Conservation (phyloP, 2,113 vertebrate species). For the Haliaeetus leucogaster region DNA sequence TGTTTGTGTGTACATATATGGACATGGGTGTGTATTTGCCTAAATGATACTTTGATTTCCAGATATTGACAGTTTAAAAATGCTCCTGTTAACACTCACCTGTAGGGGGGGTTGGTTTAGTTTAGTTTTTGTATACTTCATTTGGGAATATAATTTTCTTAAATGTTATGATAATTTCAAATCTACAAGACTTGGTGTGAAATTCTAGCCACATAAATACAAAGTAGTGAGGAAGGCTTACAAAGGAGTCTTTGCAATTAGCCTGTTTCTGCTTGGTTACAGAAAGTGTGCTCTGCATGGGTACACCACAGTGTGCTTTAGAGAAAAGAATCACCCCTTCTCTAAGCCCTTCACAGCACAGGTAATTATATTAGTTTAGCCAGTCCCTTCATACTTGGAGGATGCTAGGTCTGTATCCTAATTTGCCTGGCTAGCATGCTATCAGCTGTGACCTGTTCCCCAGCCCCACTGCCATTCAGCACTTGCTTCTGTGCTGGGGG, state of each 20-base stretch:
- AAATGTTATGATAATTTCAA: not conserved
- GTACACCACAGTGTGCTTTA: not conserved
- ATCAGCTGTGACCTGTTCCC: rapidly evolving
- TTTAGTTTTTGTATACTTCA: slow-evolving; percentile 6
- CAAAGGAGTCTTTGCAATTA: not conserved
- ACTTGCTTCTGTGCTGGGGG: not conserved
- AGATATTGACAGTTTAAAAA: not conserved
- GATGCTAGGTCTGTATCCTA: not conserved
- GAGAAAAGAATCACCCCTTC: not conserved
- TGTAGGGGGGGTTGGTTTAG: not conserved
- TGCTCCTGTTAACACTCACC: not conserved
- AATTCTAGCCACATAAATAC: not conserved
- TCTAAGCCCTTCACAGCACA: too few species aligned
- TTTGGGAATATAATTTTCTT: slow-evolving; percentile 17
- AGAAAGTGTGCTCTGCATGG: not conserved
- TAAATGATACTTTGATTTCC: not conserved
- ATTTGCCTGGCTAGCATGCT: not conserved
- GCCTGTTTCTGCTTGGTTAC: rapidly evolving
- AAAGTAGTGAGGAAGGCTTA: not conserved
- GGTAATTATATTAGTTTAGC: not conserved
- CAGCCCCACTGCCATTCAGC: not conserved
- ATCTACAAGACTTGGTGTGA: not conserved
- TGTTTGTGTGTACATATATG: not conserved
- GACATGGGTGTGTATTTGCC: not conserved
- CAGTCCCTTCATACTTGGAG: not conserved